These are phyloP conservation scores for Drosophila carrolli DNA, from an alignment of 1,140 invertebrate genomes.

Conservation along the genomic window DNA sequence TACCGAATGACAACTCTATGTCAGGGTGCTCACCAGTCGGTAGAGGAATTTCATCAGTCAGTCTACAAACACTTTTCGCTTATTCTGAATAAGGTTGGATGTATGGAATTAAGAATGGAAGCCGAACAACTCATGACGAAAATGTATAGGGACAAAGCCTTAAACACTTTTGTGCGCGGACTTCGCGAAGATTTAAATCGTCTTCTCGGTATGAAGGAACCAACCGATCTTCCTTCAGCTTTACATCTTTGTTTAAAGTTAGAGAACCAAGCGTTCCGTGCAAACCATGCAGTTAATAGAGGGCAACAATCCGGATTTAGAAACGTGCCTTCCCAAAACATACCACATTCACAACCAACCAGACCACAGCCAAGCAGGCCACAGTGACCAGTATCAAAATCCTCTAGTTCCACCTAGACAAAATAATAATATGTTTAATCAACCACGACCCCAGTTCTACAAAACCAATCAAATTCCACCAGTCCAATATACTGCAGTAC, in stretches of 20 bases:
- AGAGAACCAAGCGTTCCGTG: too few relatives aligned
- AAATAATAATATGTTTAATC: too few relatives aligned
- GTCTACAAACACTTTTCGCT: conserved; percentile 40
- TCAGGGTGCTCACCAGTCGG: conserved; percentile 15
- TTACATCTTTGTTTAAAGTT: too few relatives aligned
- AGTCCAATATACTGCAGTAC: too few relatives aligned
- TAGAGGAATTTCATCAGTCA: conserved; percentile 38
- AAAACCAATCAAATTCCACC: too few relatives aligned
- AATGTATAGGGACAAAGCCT: conserved; percentile 29
- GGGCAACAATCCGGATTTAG: neutral
- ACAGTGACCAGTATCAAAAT: too few relatives aligned
- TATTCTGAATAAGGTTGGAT: conserved; percentile 45
- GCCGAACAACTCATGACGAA: conserved; percentile 16
- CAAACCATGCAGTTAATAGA: neutral
- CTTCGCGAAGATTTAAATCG: neutral
- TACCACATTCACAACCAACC: neutral
- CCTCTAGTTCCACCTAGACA: too few relatives aligned
- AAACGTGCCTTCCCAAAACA: too few relatives aligned
- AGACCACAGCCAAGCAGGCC: too few relatives aligned
- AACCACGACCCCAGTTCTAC: too few relatives aligned
- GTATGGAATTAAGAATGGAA: conserved; percentile 24
- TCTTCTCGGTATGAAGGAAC: conserved; percentile 24
- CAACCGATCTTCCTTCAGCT: conserved; percentile 24
- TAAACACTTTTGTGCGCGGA: conserved; percentile 28
- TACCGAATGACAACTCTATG: conserved; percentile 18